Base-by-base conservation (phyloP, 2,888 invertebrate genomes). In the Lepetodrilus schrolli region DNA sequence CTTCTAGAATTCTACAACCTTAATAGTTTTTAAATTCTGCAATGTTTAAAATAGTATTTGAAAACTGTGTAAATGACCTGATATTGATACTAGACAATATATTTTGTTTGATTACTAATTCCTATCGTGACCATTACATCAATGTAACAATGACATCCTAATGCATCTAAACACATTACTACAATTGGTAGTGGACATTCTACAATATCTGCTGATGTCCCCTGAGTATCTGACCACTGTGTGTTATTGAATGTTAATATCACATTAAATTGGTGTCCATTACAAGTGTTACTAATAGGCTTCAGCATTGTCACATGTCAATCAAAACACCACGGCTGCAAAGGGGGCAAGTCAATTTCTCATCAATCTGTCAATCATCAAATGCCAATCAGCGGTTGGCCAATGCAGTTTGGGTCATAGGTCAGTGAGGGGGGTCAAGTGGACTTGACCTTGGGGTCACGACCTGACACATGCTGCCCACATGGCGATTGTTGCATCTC, bases 261-360 rank as follows among this genome's bases (percentile, higher is more conserved):
- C 58, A 58, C 30, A 26, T 58, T 17, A 58, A 58, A 58, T 58
- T 34, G n/a, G 58, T 58, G 34, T 58, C 58, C 26, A 26, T 58
- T 58, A 30, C 58, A 58, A 58, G 30, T 30, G 30, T 17, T 13
- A 17, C 58, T 58, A 58, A 58, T 58, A 23, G n/a, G 30, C 58
- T 30, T 23, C 5, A 23, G 26, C 30, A 26, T 26, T 58, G 58
- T 58, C 58, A 58, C 26, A 26, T 58, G 58, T 58, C 58, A 58
- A 17, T 58, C 58, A 58, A 58, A 1, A 30, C 30, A 58, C 58
- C 58, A 26, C 17, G 13, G 30, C 26, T 58, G 58, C 58, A 58
- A 58, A 48, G 48, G 58, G 58, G 58, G 58, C 58, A 58, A 58
- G 58, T 58, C 58, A 58, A 58, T 58, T 58, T 58, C 58, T 58